These are phyloP conservation scores for Seriola rivoliana DNA, from an alignment of 2,113 vertebrate species.

Conservation along the genomic window DNA sequence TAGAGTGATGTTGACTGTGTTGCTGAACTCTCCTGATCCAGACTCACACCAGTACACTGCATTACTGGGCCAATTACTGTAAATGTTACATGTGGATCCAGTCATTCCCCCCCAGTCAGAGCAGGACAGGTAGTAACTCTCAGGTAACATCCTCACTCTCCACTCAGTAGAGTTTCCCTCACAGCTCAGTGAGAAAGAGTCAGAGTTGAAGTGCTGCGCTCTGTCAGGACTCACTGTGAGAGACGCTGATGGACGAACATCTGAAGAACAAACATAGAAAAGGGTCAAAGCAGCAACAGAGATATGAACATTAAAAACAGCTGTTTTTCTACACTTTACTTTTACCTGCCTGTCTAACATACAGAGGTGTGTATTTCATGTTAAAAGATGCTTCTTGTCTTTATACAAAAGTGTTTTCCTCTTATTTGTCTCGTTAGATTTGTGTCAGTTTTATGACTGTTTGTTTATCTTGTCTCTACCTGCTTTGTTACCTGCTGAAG, in stretches of 20 bases:
- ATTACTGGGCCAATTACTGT: rapidly evolving
- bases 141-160: background rate
- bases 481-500: too few relatives aligned
- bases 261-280: constrained; percentile 6
- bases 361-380: too few relatives aligned
- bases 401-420: too few relatives aligned
- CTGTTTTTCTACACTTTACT: too few relatives aligned
- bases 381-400: too few relatives aligned
- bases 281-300: background rate
- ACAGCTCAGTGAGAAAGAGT: constrained; percentile 42
- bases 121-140: rapidly evolving
- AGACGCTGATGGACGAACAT: background rate
- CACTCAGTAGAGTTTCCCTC: constrained; percentile 42
- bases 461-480: too few relatives aligned
- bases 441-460: too few relatives aligned
- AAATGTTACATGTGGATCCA: background rate
- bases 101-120: rapidly evolving
- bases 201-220: constrained; percentile 33
- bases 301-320: background rate
- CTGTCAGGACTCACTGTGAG: constrained; percentile 46
- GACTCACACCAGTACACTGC: constrained; percentile 65
- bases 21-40: constrained; percentile 52
- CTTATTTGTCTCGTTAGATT: too few relatives aligned
- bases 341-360: too few relatives aligned
- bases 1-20: constrained; percentile 53